Conservation (phyloP, 2,113 vertebrate species). For the Gopherus evgoodei region DNA sequence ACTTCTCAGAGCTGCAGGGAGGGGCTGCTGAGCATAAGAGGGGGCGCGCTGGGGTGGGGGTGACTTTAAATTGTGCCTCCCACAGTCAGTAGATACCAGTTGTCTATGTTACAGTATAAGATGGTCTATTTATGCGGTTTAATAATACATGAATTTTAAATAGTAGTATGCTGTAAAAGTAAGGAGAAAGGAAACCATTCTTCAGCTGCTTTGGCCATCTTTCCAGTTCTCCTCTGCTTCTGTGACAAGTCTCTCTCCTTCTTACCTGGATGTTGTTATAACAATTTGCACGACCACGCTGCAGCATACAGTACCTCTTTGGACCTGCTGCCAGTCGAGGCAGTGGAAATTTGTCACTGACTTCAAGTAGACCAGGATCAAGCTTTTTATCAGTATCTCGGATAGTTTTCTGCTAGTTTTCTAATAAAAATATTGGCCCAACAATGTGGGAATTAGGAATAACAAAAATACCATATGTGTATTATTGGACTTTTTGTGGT, state of each 20-base stretch:
- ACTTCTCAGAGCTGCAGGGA: too few relatives aligned
- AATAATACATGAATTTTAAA: not conserved
- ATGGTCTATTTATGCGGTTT: not conserved
- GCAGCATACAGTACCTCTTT: not conserved
- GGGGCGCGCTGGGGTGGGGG: too few relatives aligned
- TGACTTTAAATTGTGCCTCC: too few relatives aligned
- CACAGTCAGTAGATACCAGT: too few relatives aligned
- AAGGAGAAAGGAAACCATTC: not conserved
- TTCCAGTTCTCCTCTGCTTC: not conserved
- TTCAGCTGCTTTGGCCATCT: not conserved
- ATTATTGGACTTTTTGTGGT: not conserved
- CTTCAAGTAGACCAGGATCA: not conserved
- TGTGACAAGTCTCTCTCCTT: slow-evolving; percentile 3
- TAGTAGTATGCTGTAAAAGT: not conserved
- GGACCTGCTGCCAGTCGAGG: not conserved
- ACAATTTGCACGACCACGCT: not conserved
- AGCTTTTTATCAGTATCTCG: not conserved
- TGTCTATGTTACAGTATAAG: too few relatives aligned
- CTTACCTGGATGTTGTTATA: not conserved
- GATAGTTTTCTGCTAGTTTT: not conserved
- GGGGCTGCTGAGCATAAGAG: too few relatives aligned
- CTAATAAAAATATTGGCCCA: not conserved
- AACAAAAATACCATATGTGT: not conserved
- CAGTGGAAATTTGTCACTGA: not conserved
- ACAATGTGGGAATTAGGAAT: not conserved